Conservation (phyloP, 2,113 vertebrate species). For the Gymnogyps californianus region DNA sequence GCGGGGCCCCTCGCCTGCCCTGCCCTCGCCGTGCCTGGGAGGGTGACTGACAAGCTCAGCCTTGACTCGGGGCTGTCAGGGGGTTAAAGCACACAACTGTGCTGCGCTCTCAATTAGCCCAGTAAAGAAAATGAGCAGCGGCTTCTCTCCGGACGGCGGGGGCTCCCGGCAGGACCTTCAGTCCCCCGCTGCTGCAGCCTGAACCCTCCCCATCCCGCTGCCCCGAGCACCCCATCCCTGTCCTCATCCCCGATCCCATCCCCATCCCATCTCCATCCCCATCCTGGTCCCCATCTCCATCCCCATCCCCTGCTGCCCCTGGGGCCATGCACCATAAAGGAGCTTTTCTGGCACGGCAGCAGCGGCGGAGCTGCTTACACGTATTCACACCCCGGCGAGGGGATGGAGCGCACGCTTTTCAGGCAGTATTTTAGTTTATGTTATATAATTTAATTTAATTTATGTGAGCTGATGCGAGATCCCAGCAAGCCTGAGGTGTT, state of each 20-base stretch:
- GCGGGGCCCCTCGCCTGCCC: not conserved
- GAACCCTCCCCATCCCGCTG: not conserved
- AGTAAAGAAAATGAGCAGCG: not conserved
- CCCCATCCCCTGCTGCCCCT: not conserved
- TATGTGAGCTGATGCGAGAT: not conserved
- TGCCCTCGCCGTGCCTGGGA: not conserved
- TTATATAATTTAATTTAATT: not conserved
- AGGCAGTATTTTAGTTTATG: not conserved
- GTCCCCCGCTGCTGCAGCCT: too few species aligned
- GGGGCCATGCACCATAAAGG: accelerated
- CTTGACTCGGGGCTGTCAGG: not conserved
- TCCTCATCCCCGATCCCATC: too few species aligned
- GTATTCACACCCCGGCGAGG: not conserved
- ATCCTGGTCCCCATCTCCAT: not conserved
- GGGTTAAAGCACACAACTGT: not conserved
- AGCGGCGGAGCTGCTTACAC: not conserved
- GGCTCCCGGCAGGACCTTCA: not conserved
- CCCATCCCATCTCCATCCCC: not conserved
- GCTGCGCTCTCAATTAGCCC: not conserved
- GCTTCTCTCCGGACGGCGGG: not conserved
- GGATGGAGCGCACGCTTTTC: not conserved
- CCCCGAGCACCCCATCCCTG: not conserved
- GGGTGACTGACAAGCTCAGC: not conserved
- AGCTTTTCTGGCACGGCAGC: not conserved
- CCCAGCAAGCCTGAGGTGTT: slow-evolving; percentile 4